These are phyloP conservation scores for Megaceryle maxima DNA, from an alignment of 2,113 vertebrate species.

Conservation along the genomic window DNA sequence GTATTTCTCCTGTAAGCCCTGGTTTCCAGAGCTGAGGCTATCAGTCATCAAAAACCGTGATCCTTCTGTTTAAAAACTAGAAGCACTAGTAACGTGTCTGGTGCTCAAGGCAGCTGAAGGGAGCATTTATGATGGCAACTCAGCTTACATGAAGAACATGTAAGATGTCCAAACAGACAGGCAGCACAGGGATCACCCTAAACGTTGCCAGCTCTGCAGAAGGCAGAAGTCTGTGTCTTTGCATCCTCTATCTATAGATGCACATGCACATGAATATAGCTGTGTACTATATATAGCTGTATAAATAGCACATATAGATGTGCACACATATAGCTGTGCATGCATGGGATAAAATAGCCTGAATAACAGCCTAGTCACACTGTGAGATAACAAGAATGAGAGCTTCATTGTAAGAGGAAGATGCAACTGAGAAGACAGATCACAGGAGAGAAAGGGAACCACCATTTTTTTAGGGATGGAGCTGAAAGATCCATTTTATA, in stretches of 20 bases:
- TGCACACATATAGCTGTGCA: background rate
- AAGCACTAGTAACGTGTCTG: accelerated
- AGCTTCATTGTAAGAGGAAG: background rate
- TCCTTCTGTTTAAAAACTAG: background rate
- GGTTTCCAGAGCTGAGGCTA: background rate
- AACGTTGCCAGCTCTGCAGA: background rate
- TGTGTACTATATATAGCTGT: background rate
- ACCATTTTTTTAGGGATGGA: background rate
- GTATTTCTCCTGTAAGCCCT: background rate
- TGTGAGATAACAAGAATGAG: background rate
- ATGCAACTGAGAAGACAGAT: background rate
- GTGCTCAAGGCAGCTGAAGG: background rate
- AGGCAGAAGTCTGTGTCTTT: background rate
- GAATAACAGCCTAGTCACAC: background rate
- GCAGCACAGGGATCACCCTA: background rate
- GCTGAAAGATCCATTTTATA: background rate
- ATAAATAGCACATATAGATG: background rate
- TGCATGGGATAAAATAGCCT: background rate
- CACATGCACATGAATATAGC: background rate
- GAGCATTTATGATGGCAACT: background rate
- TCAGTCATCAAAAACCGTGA: background rate
- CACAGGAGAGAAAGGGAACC: background rate
- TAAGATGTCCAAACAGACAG: background rate
- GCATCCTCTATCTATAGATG: background rate
- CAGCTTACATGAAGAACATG: background rate